phyloP scores from a whole-genome alignment of 2,113 vertebrate species.

The Barbus barbus region DNA sequence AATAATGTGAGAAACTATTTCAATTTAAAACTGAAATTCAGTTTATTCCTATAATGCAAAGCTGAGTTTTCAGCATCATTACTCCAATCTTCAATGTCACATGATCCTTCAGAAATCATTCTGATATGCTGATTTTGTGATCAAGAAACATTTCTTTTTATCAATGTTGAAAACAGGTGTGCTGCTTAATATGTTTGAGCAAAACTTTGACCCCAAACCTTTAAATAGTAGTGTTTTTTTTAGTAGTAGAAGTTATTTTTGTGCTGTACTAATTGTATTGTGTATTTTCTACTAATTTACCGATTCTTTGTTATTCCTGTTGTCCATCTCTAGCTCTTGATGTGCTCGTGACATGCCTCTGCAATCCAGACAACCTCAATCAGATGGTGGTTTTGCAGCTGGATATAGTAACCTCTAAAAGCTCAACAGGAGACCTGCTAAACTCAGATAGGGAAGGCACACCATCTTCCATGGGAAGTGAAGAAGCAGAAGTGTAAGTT shows the following conservation, averaged over 20 bases:
- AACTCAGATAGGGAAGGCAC: conserved; percentile 35
- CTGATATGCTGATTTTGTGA: neutral
- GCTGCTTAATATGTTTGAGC: neutral
- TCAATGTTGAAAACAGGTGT: neutral
- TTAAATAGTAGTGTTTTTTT: no score
- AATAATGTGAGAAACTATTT: neutral
- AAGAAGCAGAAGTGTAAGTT: conserved; percentile 65
- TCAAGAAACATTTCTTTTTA: neutral
- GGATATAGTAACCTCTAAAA: conserved; percentile 59
- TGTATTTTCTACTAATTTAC: neutral
- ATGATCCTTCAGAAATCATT: neutral
- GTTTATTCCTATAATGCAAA: no score
- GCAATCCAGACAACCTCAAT: conserved; percentile 77
- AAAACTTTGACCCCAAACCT: no score
- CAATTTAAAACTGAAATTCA: no score
- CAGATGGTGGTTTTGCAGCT: conserved; percentile 74
- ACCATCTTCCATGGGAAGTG: conserved; percentile 49
- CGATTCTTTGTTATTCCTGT: neutral
- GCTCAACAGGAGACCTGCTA: conserved; percentile 55
- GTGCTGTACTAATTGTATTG: no score
- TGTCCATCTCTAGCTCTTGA: conserved; percentile 61
- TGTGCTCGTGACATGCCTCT: conserved; percentile 74
- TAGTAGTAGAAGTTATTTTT: no score
- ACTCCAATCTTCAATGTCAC: neutral
- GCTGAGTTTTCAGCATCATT: neutral